Base-by-base conservation (phyloP, 2,113 vertebrate species). In the Grammomys surdaster region DNA sequence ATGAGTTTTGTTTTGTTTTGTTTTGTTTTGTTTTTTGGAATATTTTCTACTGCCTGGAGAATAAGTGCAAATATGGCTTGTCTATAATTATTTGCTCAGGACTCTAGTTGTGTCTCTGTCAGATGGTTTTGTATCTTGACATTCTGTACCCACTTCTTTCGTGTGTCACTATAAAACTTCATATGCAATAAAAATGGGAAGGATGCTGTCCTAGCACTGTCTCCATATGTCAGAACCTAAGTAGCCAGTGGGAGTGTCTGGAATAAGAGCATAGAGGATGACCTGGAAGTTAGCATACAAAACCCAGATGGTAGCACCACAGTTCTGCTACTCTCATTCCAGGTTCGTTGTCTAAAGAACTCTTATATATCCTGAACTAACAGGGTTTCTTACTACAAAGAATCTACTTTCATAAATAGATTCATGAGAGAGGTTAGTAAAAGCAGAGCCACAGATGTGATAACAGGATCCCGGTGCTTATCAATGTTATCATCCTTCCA, bases 351-450 rank as follows among this genome's bases (percentile, higher is more conserved):
- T 80, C 56, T 48, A 82, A 31, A 70, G 60, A 43, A 77, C 19
- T 73, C 36, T 13, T 58, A 0, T 70, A 63, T 51, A 6, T 72
- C 51, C 10, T 75, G 78, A 95, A 58, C 75, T 72, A 75, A 76
- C 67, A 78, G 26, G 0, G 10, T 84, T 95, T 67, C 85, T 96
- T 77, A 54, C 46, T 87, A 60, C 3, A 43, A 75, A 69, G 56
- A 69, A 46, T 96, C 77, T 88, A 46, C 48, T 77, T 33, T 85
- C 89, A 67, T 84, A 63, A 94, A 93, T 88, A 81, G 54, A 81
- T 65, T 93, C 54, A 76, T 60, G 36, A 40, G 72, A 92, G 72
- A 90, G 26, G 48, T 58, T 91, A 77, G 43, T 70, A 96, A 92
- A 90, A 95, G 56, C 76, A 91, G 86, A 96, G n/a, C 48, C 26